phyloP scores from a whole-genome alignment of 2,113 vertebrate species.

The Cettia cetti region DNA sequence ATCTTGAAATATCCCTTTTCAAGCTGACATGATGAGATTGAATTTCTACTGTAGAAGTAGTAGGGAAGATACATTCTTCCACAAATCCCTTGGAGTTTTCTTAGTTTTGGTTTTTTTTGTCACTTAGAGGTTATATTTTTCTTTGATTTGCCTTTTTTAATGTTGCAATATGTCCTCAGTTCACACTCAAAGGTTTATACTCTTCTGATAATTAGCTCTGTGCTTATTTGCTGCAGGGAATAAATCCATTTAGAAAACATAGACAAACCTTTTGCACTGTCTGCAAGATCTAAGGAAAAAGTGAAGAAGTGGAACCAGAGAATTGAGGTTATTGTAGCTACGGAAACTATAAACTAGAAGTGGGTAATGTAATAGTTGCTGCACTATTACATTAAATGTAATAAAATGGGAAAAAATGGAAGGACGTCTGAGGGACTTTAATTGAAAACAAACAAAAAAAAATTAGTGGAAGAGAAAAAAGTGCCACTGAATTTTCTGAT shows the following conservation, averaged over 20 bases:
- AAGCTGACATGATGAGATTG: background rate
- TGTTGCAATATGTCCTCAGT: background rate
- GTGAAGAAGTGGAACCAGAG: background rate
- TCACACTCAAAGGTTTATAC: background rate
- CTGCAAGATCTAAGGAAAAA: background rate
- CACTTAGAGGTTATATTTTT: background rate
- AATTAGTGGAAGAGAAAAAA: background rate
- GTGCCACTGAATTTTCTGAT: background rate
- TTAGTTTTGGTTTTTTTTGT: background rate
- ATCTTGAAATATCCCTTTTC: background rate
- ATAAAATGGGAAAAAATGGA: background rate
- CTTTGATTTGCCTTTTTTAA: background rate
- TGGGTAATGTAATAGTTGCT: background rate
- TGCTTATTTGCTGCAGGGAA: background rate
- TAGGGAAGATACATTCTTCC: fast-evolving
- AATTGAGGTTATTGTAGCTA: background rate
- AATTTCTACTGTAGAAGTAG: background rate
- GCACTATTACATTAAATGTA: too few species aligned
- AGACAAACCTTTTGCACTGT: background rate
- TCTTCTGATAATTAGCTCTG: background rate
- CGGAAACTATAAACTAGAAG: background rate
- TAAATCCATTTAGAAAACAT: background rate
- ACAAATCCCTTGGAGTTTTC: background rate
- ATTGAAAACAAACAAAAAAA: background rate
- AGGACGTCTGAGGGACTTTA: background rate